Evolutionary conservation across 1,140 invertebrate genomes (phyloP), one percentile per base, ranked within the genome.

Genomic region (Proales similis): DNA sequence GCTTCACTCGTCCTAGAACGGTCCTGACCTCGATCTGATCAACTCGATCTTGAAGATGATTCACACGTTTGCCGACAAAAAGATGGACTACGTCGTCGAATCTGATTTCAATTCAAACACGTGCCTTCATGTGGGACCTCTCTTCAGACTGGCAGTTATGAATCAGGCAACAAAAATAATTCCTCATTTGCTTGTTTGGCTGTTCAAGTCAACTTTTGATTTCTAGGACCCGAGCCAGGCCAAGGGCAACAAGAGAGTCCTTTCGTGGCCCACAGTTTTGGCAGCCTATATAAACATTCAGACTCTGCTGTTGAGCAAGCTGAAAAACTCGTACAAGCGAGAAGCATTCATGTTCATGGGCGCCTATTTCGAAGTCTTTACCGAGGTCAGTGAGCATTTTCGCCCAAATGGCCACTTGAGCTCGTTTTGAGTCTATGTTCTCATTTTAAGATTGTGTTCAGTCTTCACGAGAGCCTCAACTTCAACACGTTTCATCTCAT

Each of bases 51-150:
- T 57, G 9, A 42, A 57, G 27, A 7, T 57, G 2, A 42, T 57
- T 11, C 45, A 30, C 45, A 32, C 51, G 4, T 57, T 57, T 19
- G 20, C 51, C 11, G 29, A 42, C 27, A 57, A 57, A 19, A 24
- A 57, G 30, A 29, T 24, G 9, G 51, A 57, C 27, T 30, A 17
- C 1, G 29, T 57, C 24, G 36, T 27, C 4, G 45, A 57, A 42
- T 57, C 51, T 3, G 51, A 57, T 36, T 57, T 57, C 45, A 57
- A 57, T 57, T 42, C 51, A 24, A 39, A 42, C 27, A 57, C 51
- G 39, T 57, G 51, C 45, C 24, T 57, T 2, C 27, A 30, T 3
- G 33, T 29, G 0, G 29, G 26, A 22, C 39, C 39, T 14, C 20
- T 57, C 30, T 57, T 57, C 32, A 42, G 45, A 57, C 45, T 29